These are phyloP conservation scores for Coregonus suidteri DNA, from an alignment of 2,797 vertebrate species.

Conservation along the genomic window DNA sequence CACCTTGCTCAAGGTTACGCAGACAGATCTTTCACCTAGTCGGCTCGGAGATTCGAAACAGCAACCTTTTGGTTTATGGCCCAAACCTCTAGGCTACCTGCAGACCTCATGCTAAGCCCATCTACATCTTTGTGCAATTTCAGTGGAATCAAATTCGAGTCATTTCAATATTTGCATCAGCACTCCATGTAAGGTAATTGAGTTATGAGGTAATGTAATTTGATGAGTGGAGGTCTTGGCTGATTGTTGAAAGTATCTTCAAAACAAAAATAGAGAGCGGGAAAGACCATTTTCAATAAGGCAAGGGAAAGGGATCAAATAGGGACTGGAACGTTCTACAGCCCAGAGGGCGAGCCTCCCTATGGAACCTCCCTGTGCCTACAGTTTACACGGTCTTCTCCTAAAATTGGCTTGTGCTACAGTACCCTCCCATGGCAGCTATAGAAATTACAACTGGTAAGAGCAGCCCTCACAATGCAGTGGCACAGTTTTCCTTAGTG, in stretches of 20 bases:
- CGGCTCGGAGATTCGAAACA: too few relatives aligned
- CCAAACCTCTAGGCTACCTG: too few relatives aligned
- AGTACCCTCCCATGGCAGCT: not conserved
- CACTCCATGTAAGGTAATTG: not conserved
- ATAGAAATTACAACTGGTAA: not conserved
- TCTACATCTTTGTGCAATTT: slow-evolving; percentile 24
- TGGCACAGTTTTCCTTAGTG: not conserved
- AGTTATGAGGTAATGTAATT: not conserved
- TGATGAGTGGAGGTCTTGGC: not conserved
- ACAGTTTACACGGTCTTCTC: not conserved
- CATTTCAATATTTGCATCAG: not conserved
- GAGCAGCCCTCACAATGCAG: not conserved
- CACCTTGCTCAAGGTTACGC: too few relatives aligned
- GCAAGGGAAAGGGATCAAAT: not conserved
- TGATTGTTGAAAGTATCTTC: not conserved
- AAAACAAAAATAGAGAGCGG: not conserved
- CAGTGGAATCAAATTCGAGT: not conserved
- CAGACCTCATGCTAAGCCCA: slow-evolving; percentile 22
- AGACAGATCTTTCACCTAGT: too few relatives aligned
- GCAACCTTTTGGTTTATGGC: too few relatives aligned
- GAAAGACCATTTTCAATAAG: not conserved
- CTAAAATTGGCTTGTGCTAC: not conserved
- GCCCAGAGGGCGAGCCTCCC: not conserved
- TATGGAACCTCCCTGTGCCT: not conserved
- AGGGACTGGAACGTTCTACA: not conserved